These are phyloP conservation scores for Malacoraja senta DNA, from an alignment of 2,797 vertebrate genomes.

Conservation along the genomic window DNA sequence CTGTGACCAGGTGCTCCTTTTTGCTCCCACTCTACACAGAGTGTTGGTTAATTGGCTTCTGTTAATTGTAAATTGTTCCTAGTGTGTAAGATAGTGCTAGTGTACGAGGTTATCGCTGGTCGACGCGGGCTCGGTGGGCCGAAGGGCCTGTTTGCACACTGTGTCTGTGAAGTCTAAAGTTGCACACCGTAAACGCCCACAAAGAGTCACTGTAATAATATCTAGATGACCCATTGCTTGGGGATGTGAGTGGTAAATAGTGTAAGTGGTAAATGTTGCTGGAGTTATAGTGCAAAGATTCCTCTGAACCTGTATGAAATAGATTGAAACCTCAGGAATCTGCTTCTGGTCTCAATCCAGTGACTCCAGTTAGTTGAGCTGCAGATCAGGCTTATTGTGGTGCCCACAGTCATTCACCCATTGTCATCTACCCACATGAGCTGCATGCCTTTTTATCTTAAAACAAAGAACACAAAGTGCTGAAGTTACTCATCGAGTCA, in stretches of 20 bases:
- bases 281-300: not conserved
- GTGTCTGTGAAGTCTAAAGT: not conserved
- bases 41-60: no score
- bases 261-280: not conserved
- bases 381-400: not conserved
- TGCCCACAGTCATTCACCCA: not conserved
- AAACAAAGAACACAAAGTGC: no score
- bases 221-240: not conserved
- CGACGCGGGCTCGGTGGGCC: no score
- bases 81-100: no score
- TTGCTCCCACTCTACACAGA: no score
- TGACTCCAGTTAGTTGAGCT: not conserved
- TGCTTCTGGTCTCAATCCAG: not conserved
- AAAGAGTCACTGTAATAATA: not conserved
- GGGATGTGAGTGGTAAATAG: not conserved
- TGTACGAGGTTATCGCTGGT: no score
- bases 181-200: not conserved
- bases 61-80: no score
- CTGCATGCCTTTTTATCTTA: not conserved
- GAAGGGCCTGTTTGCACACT: no score
- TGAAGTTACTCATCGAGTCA: no score
- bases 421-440: not conserved
- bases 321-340: not conserved
- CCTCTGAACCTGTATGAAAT: not conserved
- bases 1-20: no score